Percentiles rank a stretch among this genome's conserved stretches.
These are phyloP conservation scores for Palythoa heliodiscus DNA, from an alignment of 92 coral and sea anemone genomes.

Conservation along the genomic window DNA sequence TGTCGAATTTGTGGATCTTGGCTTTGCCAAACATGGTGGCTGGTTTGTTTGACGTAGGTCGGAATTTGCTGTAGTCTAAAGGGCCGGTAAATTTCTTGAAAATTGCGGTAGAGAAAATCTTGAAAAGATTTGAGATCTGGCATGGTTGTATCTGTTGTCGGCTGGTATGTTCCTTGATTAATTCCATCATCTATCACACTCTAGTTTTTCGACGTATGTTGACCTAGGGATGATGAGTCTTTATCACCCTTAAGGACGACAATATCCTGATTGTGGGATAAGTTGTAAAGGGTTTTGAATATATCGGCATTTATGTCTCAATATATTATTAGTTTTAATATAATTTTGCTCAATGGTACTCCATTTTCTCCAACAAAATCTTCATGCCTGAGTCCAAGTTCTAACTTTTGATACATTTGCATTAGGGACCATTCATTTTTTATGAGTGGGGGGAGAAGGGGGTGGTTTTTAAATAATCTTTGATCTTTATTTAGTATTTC, in stretches of 20 bases:
- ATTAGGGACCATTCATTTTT: too few species aligned
- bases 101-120: background rate
- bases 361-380: too few species aligned
- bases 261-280: constrained; percentile 10
- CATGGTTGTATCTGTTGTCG: constrained; percentile 20
- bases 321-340: too few species aligned
- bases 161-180: constrained; percentile 3
- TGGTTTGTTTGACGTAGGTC: constrained; percentile 6
- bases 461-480: too few species aligned
- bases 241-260: constrained; percentile 4
- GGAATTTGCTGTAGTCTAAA: background rate
- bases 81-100: background rate
- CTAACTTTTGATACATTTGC: too few species aligned
- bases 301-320: too few species aligned
- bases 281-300: constrained; percentile 3
- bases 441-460: too few species aligned
- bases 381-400: too few species aligned
- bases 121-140: background rate
- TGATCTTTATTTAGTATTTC: too few species aligned
- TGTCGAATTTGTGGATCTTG: constrained; percentile 1
- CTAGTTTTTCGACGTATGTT: background rate
- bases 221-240: constrained; percentile 14
- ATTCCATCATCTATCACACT: background rate
- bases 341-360: too few species aligned
- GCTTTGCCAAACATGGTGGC: constrained; percentile 1